Evolutionary conservation across 1,140 invertebrate genomes (phyloP).

Genomic region (Monochamus saltuarius): DNA sequence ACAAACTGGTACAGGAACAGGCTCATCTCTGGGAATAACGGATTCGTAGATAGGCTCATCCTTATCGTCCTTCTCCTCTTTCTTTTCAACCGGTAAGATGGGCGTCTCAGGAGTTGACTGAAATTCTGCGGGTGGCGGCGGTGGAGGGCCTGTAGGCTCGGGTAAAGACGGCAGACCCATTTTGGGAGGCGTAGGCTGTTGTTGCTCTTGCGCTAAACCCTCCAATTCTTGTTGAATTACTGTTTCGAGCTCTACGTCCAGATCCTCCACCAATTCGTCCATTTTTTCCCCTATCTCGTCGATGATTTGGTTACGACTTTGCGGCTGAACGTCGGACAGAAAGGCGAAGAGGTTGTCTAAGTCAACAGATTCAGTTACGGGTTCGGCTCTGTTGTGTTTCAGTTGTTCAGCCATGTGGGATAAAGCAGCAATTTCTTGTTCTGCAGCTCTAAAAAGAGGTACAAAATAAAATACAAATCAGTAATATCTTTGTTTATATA

Average conservation of each 20-base stretch:
- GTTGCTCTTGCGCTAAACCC: conserved; percentile 48
- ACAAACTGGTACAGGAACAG: conserved; percentile 46
- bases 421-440: conserved; percentile 73
- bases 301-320: conserved; percentile 61
- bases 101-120: conserved; percentile 43
- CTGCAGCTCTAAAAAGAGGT: conserved; percentile 63
- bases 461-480: not conserved
- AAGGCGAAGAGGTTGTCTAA: conserved; percentile 93
- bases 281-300: conserved; percentile 85
- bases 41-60: conserved; percentile 83
- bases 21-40: conserved; percentile 68
- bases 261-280: conserved; percentile 76
- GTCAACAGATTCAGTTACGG: conserved; percentile 69
- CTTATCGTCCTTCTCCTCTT: conserved; percentile 51
- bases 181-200: conserved; percentile 43
- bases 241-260: conserved; percentile 69
- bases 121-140: conserved; percentile 59
- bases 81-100: conserved; percentile 47
- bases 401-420: conserved; percentile 76
- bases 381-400: conserved; percentile 63
- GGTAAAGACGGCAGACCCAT: conserved; percentile 64
- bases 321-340: conserved; percentile 75
- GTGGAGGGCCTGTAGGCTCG: conserved; percentile 73
- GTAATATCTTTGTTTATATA: too few species aligned
- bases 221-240: conserved; percentile 63